A percentile compares a stretch with the other conserved stretches of the same genome.
Evolutionary conservation across 2,797 vertebrate species (phyloP).

Genomic region (Protonibea diacanthus): DNA sequence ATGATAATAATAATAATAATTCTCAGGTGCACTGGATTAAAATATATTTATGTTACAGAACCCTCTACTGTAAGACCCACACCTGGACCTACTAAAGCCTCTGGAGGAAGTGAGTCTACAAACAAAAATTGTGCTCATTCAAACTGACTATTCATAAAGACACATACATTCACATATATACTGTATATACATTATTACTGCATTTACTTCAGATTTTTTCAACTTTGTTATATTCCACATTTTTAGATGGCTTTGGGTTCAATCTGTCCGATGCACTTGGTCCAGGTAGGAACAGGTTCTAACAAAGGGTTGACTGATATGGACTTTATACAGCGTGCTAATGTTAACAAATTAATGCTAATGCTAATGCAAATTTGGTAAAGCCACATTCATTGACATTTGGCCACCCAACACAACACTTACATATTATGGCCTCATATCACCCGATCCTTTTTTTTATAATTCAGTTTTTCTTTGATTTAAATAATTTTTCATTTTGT

Average conservation of each 20-base stretch:
- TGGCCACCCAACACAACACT: too few species aligned
- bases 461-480: too few species aligned
- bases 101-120: slow-evolving; percentile 8
- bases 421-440: too few species aligned
- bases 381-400: background rate
- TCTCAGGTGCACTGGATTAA: background rate
- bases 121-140: too few species aligned
- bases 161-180: background rate
- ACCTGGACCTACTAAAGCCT: background rate
- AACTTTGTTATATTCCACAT: background rate
- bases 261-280: background rate
- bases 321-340: too few species aligned
- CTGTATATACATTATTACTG: background rate
- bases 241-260: background rate
- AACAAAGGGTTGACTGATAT: too few species aligned
- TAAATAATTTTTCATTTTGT: too few species aligned
- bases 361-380: background rate
- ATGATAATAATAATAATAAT: background rate
- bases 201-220: background rate
- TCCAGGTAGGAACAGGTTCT: background rate
- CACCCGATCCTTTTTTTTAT: too few species aligned
- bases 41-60: slow-evolving; percentile 3
- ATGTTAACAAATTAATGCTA: too few species aligned
- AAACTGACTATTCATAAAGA: too few species aligned
- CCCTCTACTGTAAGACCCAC: background rate